A percentile compares a stretch with the other conserved stretches of the same genome.
phyloP scores from a whole-genome alignment of 2,888 invertebrate species.

The Parapristionchus giblindavisi region DNA sequence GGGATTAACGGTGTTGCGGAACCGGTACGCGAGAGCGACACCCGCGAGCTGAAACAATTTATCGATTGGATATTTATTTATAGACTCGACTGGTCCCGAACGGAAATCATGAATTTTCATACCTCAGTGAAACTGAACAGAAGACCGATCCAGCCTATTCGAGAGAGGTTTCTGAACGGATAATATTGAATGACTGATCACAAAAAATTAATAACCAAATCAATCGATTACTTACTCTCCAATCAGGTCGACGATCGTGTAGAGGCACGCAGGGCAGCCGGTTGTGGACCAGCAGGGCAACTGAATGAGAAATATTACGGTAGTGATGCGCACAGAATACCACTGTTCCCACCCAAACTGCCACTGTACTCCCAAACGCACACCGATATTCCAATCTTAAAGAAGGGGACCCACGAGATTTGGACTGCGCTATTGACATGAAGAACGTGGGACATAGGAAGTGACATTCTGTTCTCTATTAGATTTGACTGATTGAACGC shows the following conservation, averaged over 20 bases:
- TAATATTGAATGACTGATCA: neutral
- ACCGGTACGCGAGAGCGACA: constrained; percentile 93
- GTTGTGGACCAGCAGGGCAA: constrained; percentile 3
- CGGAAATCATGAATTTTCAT: neutral
- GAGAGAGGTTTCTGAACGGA: constrained; percentile 18
- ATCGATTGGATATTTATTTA: constrained; percentile 37
- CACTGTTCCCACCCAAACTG: too few species aligned
- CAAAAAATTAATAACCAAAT: neutral
- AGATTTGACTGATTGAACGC: too few species aligned
- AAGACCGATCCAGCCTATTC: constrained; percentile 34
- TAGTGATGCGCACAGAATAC: too few species aligned
- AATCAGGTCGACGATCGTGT: constrained; percentile 3
- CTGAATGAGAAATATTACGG: too few species aligned
- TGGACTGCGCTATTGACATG: too few species aligned
- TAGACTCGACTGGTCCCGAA: neutral
- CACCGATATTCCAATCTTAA: too few species aligned
- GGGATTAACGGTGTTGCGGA: constrained; percentile 98
- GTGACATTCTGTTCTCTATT: too few species aligned
- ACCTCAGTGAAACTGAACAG: constrained; percentile 38
- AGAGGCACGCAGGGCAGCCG: constrained; percentile 28
- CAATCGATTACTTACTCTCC: constrained; percentile 22
- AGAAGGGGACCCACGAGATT: too few species aligned
- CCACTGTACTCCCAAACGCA: too few species aligned
- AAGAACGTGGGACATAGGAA: too few species aligned
- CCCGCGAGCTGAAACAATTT: constrained; percentile 85